Conservation (phyloP, 2,797 vertebrate species). For the Melanotaenia trifasciata region DNA sequence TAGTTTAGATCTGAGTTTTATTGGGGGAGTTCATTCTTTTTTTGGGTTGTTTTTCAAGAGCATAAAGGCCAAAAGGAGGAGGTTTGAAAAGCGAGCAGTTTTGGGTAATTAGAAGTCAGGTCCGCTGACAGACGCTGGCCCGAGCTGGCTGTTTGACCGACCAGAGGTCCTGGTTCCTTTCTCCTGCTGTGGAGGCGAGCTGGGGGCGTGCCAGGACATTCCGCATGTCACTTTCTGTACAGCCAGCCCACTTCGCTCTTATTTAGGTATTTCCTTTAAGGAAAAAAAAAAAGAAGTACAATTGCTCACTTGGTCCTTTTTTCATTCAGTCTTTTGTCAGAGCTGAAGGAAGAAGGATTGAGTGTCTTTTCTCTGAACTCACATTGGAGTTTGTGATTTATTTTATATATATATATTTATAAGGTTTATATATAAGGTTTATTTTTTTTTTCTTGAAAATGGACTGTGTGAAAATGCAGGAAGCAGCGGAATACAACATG, state of each 20-base stretch:
- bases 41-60: conserved; percentile 13
- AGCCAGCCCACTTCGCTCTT: conserved; percentile 67
- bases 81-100: conserved; percentile 16
- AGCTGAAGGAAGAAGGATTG: conserved; percentile 4
- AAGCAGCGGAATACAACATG: conserved; percentile 59
- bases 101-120: conserved; percentile 50
- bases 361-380: background rate
- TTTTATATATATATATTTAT: background rate
- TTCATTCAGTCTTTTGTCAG: conserved; percentile 53
- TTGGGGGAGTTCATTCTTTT: background rate
- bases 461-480: conserved; percentile 63
- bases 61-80: conserved; percentile 8
- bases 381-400: background rate
- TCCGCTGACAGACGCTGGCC: conserved; percentile 38
- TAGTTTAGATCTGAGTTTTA: background rate
- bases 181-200: conserved; percentile 60
- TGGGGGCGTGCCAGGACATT: conserved; percentile 79
- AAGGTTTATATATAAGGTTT: background rate
- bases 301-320: conserved; percentile 47
- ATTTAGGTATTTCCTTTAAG: conserved; percentile 63
- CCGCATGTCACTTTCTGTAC: conserved; percentile 71
- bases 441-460: conserved; percentile 40
- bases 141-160: conserved; percentile 38
- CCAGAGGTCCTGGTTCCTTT: conserved; percentile 53
- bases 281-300: conserved; percentile 67